These are phyloP conservation scores for Amphimallon solstitiale DNA, from an alignment of 2,888 invertebrate species.

Conservation along the genomic window DNA sequence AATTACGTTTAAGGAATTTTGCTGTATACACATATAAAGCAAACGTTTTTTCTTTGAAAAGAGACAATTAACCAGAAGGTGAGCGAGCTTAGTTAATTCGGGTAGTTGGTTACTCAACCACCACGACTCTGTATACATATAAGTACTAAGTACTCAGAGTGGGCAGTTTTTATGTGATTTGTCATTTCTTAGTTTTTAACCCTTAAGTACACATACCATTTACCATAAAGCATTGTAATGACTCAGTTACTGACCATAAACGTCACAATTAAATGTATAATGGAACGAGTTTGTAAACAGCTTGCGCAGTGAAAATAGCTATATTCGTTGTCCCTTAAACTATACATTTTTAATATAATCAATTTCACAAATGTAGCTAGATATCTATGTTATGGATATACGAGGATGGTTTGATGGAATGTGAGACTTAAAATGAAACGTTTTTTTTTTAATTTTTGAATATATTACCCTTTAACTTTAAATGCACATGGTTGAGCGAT, in stretches of 20 bases:
- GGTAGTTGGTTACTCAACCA: conserved; percentile 15
- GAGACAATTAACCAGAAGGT: conserved; percentile 21
- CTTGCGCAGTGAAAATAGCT: too few species aligned
- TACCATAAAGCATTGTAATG: background rate
- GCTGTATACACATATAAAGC: conserved; percentile 13
- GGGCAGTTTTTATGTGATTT: conserved; percentile 15
- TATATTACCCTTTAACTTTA: too few species aligned
- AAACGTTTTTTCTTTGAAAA: conserved; percentile 23
- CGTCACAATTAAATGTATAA: background rate
- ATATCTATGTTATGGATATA: too few species aligned
- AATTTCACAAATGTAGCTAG: too few species aligned
- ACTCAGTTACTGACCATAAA: background rate
- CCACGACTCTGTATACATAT: background rate
- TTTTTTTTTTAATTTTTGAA: too few species aligned
- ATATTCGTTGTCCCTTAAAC: too few species aligned
- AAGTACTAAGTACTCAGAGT: background rate
- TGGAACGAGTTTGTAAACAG: too few species aligned
- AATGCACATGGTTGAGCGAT: too few species aligned
- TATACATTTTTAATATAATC: too few species aligned
- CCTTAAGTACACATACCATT: background rate
- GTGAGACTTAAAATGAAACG: too few species aligned
- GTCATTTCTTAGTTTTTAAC: conserved; percentile 21
- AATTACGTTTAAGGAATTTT: conserved; percentile 19
- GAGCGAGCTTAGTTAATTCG: conserved; percentile 18
- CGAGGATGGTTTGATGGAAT: too few species aligned